These are phyloP conservation scores for Pseudomyrmex concolor DNA, from an alignment of 1,140 invertebrate species.

Conservation along the genomic window DNA sequence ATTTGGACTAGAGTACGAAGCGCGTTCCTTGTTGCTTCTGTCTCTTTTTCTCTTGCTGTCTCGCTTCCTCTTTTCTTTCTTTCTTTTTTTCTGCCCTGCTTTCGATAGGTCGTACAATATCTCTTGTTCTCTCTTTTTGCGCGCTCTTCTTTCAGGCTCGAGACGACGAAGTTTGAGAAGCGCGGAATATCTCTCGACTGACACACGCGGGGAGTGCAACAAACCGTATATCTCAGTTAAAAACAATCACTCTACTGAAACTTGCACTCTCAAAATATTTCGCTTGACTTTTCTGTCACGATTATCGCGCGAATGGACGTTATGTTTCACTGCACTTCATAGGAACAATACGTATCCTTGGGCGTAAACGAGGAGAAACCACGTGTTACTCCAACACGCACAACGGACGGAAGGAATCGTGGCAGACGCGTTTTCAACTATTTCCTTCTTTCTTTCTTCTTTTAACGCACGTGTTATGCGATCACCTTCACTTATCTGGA, in stretches of 20 bases:
- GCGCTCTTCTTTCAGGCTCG: neutral
- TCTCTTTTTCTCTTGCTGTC: neutral
- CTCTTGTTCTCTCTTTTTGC: neutral
- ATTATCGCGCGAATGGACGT: constrained; percentile 24
- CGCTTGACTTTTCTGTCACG: constrained; percentile 1
- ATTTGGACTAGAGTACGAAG: constrained; percentile 40
- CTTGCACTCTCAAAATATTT: neutral
- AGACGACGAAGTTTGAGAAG: neutral
- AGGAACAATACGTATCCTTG: constrained; percentile 18
- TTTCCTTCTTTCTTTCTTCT: too few relatives aligned
- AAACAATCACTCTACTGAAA: neutral
- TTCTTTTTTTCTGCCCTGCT: constrained; percentile 11
- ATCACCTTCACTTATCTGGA: constrained; percentile 22
- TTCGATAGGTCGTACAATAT: neutral
- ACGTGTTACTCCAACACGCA: constrained; percentile 36
- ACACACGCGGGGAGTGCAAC: too few relatives aligned
- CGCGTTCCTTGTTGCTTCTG: constrained; percentile 34
- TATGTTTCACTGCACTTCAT: constrained; percentile 42
- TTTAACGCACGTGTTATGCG: constrained; percentile 9
- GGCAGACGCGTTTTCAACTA: constrained; percentile 1
- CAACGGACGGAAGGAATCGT: constrained; percentile 59
- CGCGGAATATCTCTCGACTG: neutral
- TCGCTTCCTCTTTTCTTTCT: constrained; percentile 16
- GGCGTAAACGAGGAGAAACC: constrained; percentile 14
- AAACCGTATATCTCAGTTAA: neutral